Percentiles rank a stretch among this genome's conserved stretches.
Evolutionary conservation across 2,888 invertebrate genomes (phyloP).

Genomic region (Strigamia crassipes): DNA sequence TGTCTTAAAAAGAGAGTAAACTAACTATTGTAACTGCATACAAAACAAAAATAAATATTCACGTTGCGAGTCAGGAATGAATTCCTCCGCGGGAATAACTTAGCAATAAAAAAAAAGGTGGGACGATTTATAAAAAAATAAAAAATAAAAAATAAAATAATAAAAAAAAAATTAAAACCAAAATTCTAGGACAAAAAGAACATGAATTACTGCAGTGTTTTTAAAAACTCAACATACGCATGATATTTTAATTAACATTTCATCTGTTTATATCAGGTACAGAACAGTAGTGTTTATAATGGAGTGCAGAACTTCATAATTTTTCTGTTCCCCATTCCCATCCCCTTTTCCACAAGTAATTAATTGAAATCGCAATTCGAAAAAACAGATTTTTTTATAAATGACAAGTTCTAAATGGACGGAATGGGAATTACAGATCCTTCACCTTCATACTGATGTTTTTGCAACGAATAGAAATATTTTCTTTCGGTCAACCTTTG

Average conservation of each 20-base stretch:
- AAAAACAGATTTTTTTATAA: background rate
- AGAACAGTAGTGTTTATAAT: slow-evolving; percentile 25
- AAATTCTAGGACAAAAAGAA: background rate
- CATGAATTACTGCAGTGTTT: background rate
- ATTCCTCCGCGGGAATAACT: slow-evolving; percentile 5
- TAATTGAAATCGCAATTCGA: background rate
- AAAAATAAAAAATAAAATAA: too few relatives aligned
- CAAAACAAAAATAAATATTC: slow-evolving; percentile 28
- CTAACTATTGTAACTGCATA: slow-evolving; percentile 13
- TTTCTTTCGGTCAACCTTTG: slow-evolving; percentile 14
- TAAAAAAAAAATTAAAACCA: background rate
- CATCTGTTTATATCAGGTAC: slow-evolving; percentile 16
- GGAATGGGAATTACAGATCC: slow-evolving; percentile 22
- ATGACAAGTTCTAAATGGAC: slow-evolving; percentile 10
- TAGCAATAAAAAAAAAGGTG: background rate
- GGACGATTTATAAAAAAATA: background rate
- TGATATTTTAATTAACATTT: slow-evolving; percentile 22
- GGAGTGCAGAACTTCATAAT: slow-evolving; percentile 11
- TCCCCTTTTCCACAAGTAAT: background rate
- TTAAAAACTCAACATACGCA: background rate
- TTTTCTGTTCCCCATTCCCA: slow-evolving; percentile 23
- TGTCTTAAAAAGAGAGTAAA: slow-evolving; percentile 17
- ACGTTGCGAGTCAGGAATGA: background rate
- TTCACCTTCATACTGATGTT: background rate
- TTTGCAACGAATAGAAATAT: slow-evolving; percentile 9